Evolutionary conservation across 2,888 invertebrate species (phyloP).

Genomic region (Belgica antarctica): DNA sequence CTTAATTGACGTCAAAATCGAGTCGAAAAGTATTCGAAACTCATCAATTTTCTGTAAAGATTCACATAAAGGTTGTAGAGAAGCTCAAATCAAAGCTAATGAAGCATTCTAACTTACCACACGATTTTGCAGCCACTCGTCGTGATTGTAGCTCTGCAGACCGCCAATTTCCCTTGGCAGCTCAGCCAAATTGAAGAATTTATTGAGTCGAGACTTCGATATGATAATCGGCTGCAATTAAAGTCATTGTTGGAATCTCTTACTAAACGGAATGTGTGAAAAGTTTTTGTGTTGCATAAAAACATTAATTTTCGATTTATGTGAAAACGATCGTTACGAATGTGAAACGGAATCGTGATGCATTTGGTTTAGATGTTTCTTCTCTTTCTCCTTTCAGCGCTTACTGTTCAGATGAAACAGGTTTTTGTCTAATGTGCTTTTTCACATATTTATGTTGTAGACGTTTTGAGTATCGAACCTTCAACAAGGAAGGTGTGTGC

Average conservation of each 20-base stretch:
- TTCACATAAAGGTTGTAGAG: constrained; percentile 44
- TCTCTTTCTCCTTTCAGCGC: too few relatives aligned
- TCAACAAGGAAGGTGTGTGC: neutral
- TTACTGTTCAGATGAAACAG: constrained; percentile 7
- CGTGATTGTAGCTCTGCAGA: constrained; percentile 67
- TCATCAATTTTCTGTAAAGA: constrained; percentile 65
- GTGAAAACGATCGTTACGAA: neutral
- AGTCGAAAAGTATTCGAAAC: constrained; percentile 62
- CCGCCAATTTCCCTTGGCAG: constrained; percentile 73
- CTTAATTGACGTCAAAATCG: constrained; percentile 62
- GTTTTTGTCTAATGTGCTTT: constrained; percentile 20
- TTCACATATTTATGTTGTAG: too few relatives aligned
- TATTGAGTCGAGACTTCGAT: constrained; percentile 65
- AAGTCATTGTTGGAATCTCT: constrained; percentile 46
- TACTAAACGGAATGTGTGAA: constrained; percentile 1
- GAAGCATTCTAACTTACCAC: constrained; percentile 59
- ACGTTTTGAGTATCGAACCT: neutral
- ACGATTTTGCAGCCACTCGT: constrained; percentile 72
- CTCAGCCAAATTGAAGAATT: constrained; percentile 67
- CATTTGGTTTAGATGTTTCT: constrained; percentile 35
- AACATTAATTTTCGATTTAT: neutral
- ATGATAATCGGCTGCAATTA: constrained; percentile 66
- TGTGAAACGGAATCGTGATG: constrained; percentile 34
- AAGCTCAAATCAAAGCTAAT: constrained; percentile 13
- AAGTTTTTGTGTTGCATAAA: neutral